These are phyloP conservation scores for Platysternon megacephalum DNA, from an alignment of 2,113 vertebrate genomes.

Conservation along the genomic window DNA sequence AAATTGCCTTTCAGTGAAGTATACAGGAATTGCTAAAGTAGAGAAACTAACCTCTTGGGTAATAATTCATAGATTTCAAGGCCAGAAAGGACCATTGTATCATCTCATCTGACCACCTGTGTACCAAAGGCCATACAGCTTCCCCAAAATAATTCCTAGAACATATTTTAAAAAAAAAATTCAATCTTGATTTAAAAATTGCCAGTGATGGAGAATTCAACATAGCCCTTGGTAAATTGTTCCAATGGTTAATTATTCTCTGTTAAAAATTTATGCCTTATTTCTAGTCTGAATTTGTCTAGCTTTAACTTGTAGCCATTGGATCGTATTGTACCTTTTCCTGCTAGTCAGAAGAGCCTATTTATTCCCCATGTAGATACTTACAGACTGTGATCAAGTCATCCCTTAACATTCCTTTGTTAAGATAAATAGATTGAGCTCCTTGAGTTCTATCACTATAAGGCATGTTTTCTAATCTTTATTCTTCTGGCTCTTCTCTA, in stretches of 20 bases:
- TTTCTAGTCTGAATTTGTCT: not conserved
- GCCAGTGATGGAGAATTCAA: not conserved
- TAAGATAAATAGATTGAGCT: not conserved
- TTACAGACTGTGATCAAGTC: not conserved
- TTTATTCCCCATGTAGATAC: not conserved
- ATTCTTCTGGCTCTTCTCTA: not conserved
- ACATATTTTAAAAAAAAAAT: not conserved
- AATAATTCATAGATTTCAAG: not conserved
- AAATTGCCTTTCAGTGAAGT: not conserved
- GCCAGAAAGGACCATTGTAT: not conserved
- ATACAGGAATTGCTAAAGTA: not conserved
- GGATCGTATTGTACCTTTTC: not conserved
- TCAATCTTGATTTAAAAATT: not conserved
- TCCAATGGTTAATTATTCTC: not conserved
- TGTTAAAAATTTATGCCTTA: not conserved
- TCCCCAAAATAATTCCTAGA: not conserved
- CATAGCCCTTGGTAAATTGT: not conserved
- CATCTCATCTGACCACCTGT: not conserved
- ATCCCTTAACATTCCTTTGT: not conserved
- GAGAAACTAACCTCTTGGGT: not conserved
- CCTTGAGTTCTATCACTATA: not conserved
- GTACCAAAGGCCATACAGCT: not conserved
- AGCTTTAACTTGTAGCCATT: not conserved
- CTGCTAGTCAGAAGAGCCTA: not conserved
- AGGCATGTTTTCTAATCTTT: not conserved